Conservation (phyloP, 1,140 invertebrate genomes). For the Drosophila mayri region DNA sequence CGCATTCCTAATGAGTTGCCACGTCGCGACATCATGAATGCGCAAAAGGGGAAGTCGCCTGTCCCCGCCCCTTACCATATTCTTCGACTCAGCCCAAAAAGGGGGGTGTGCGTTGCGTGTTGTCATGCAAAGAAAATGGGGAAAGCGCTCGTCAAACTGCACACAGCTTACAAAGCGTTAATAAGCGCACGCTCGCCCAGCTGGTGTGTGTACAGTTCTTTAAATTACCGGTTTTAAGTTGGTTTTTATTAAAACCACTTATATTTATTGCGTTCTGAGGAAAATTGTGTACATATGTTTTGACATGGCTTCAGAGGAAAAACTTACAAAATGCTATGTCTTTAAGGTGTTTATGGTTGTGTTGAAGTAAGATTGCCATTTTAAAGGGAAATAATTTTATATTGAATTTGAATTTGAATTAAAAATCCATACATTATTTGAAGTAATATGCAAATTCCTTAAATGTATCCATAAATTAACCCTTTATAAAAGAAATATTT, state of each 20-base stretch:
- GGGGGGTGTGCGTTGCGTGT: constrained; percentile 52
- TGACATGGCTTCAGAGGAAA: neutral
- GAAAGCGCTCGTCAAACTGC: constrained; percentile 59
- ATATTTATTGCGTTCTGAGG: neutral
- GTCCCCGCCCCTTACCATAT: neutral
- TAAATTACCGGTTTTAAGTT: constrained; percentile 13
- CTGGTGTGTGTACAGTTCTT: constrained; percentile 8
- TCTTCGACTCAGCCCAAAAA: neutral
- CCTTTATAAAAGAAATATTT: neutral
- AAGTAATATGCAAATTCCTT: neutral
- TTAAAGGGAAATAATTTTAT: too few relatives aligned
- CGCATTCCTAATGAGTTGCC: constrained; percentile 69
- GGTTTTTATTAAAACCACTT: constrained; percentile 18
- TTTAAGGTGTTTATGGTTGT: neutral
- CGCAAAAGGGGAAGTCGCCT: constrained; percentile 1
- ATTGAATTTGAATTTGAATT: neutral
- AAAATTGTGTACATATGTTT: neutral
- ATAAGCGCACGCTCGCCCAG: constrained; percentile 49
- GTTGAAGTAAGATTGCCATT: too few relatives aligned
- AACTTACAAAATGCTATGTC: neutral
- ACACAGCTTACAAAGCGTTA: constrained; percentile 61
- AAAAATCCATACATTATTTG: too few relatives aligned
- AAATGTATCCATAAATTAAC: too few relatives aligned
- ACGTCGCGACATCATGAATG: constrained; percentile 63
- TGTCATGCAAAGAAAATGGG: constrained; percentile 56